Conservation (phyloP, 1,140 invertebrate species). For the Bombus huntii region DNA sequence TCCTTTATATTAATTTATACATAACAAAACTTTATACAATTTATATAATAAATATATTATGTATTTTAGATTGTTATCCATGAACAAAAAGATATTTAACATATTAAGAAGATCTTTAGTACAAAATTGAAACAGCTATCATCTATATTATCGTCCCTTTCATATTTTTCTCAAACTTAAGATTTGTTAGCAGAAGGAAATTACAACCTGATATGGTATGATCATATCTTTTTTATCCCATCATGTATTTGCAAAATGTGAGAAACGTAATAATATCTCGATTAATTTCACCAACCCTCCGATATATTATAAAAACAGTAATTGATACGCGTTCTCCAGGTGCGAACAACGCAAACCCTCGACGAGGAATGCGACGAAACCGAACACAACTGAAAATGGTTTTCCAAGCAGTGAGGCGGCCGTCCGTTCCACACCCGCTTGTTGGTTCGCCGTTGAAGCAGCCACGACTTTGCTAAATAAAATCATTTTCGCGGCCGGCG, state of each 20-base stretch:
- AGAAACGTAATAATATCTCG: neutral
- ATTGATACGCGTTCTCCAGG: neutral
- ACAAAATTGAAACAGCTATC: too few relatives aligned
- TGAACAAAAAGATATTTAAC: too few relatives aligned
- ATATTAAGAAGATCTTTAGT: too few relatives aligned
- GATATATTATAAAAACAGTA: neutral
- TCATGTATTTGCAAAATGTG: neutral
- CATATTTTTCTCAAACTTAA: too few relatives aligned
- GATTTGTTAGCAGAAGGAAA: too few relatives aligned
- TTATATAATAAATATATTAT: too few relatives aligned
- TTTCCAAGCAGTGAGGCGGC: neutral
- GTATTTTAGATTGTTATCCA: too few relatives aligned
- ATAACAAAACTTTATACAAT: too few relatives aligned
- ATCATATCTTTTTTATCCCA: too few relatives aligned
- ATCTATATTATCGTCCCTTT: too few relatives aligned
- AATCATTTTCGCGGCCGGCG: constrained; percentile 33
- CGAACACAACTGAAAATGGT: neutral
- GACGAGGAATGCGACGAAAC: neutral
- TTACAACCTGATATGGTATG: too few relatives aligned
- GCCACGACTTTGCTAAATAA: constrained; percentile 7
- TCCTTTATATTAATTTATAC: too few relatives aligned
- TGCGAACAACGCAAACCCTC: neutral
- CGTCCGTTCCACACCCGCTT: neutral
- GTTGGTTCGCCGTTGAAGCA: neutral
- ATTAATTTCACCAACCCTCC: neutral